Conservation (phyloP, 2,888 invertebrate species). For the Nymphalis c-album region DNA sequence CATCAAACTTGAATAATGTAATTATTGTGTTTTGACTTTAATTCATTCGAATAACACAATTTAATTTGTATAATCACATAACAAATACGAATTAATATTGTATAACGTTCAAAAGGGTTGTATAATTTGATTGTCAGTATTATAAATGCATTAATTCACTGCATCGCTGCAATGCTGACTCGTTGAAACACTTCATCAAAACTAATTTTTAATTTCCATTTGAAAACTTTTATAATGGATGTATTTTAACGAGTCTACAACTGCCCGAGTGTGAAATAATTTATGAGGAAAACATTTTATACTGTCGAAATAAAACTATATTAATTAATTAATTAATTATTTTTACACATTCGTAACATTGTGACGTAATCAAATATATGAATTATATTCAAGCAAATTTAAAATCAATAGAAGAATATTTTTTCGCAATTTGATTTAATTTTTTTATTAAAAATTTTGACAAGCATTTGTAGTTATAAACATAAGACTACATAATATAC, state of each 20-base stretch:
- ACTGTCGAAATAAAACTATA: background rate
- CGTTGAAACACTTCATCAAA: constrained; percentile 23
- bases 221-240: constrained; percentile 20
- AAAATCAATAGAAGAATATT: too few species aligned
- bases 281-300: constrained; percentile 5
- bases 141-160: constrained; percentile 16
- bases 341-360: background rate
- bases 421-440: too few species aligned
- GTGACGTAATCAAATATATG: background rate
- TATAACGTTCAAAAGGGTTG: constrained; percentile 14
- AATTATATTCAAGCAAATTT: too few species aligned
- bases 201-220: constrained; percentile 24
- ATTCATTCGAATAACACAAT: constrained; percentile 15
- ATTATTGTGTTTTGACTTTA: constrained; percentile 13
- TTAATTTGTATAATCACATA: constrained; percentile 21
- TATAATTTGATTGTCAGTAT: constrained; percentile 24
- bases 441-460: too few species aligned
- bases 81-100: constrained; percentile 19
- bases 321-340: background rate
- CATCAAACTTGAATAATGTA: constrained; percentile 8
- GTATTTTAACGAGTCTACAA: constrained; percentile 22
- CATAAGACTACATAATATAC: too few species aligned
- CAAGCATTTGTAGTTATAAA: too few species aligned
- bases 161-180: constrained; percentile 9
- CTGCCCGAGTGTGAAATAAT: constrained; percentile 10